A percentile compares a stretch with the other conserved stretches of the same genome.
Conservation (phyloP, 2,888 invertebrate genomes). For the Xylota sylvarum region DNA sequence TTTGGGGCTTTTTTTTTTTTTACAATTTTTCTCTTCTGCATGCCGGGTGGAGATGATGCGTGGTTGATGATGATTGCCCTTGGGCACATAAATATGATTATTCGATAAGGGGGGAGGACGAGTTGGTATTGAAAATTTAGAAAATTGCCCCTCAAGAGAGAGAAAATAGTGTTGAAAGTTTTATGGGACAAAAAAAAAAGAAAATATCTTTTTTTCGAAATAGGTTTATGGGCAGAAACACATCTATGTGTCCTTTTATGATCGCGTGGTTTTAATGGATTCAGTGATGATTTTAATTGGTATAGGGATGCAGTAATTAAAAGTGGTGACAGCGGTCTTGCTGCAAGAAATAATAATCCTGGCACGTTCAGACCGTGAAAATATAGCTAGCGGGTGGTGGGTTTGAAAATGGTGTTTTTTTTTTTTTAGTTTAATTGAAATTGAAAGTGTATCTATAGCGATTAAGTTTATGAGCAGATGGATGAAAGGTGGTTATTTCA, state of each 20-base stretch:
- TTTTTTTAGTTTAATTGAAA: background rate
- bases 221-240: constrained; percentile 50
- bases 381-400: background rate
- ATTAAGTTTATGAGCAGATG: background rate
- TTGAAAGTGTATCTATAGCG: too few relatives aligned
- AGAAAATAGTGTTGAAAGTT: constrained; percentile 64
- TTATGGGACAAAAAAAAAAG: constrained; percentile 40
- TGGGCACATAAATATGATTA: constrained; percentile 48
- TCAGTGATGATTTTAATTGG: constrained; percentile 68
- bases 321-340: constrained; percentile 69
- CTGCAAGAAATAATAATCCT: constrained; percentile 42
- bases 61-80: constrained; percentile 49
- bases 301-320: constrained; percentile 62
- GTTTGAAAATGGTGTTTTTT: background rate
- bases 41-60: constrained; percentile 16
- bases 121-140: constrained; percentile 26
- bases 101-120: constrained; percentile 26
- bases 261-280: constrained; percentile 70
- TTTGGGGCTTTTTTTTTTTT: constrained; percentile 28
- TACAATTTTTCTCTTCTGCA: background rate
- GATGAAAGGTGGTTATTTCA: too few relatives aligned
- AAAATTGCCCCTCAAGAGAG: constrained; percentile 30
- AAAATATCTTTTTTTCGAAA: constrained; percentile 44
- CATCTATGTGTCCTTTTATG: constrained; percentile 66
- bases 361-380: constrained; percentile 61